Conservation (phyloP, 2,797 vertebrate species). For the Aeoliscus strigatus region DNA sequence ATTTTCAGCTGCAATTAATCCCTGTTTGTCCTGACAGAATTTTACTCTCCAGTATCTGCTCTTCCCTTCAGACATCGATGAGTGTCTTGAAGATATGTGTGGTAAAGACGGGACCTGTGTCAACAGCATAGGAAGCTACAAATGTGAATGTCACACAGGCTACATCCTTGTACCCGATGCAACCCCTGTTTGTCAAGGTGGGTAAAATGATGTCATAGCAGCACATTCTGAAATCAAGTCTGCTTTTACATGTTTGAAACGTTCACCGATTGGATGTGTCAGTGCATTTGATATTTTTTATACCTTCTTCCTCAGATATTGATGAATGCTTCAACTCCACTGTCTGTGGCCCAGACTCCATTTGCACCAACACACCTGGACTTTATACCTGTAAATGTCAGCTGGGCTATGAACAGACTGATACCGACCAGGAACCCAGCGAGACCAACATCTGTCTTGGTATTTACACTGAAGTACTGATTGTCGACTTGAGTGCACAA, state of each 20-base stretch:
- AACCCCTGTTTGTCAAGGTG: slow-evolving; percentile 36
- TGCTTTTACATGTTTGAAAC: no score
- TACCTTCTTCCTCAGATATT: slow-evolving; percentile 34
- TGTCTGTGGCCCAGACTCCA: slow-evolving; percentile 38
- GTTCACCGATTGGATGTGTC: no score
- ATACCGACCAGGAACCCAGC: background rate
- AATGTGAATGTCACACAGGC: slow-evolving; percentile 23
- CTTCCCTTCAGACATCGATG: slow-evolving; percentile 33
- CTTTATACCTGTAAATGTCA: slow-evolving; percentile 23
- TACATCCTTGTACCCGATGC: background rate
- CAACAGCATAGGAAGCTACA: slow-evolving; percentile 29
- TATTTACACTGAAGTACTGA: slow-evolving; percentile 13
- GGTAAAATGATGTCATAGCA: slow-evolving; percentile 2
- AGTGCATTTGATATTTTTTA: no score
- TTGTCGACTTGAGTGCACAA: no score
- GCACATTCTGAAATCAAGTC: no score
- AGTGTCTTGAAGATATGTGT: slow-evolving; percentile 33
- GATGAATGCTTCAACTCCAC: slow-evolving; percentile 49
- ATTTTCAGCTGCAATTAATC: no score
- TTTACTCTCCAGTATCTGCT: background rate
- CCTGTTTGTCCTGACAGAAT: no score
- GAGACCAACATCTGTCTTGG: slow-evolving; percentile 47
- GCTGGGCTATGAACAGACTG: slow-evolving; percentile 17
- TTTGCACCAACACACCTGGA: slow-evolving; percentile 42
- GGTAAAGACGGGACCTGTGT: slow-evolving; percentile 18